Evolutionary conservation across 2,888 invertebrate species (phyloP), one percentile per base, ranked within the genome.

Genomic region (Chalcosyrphus nemorum): DNA sequence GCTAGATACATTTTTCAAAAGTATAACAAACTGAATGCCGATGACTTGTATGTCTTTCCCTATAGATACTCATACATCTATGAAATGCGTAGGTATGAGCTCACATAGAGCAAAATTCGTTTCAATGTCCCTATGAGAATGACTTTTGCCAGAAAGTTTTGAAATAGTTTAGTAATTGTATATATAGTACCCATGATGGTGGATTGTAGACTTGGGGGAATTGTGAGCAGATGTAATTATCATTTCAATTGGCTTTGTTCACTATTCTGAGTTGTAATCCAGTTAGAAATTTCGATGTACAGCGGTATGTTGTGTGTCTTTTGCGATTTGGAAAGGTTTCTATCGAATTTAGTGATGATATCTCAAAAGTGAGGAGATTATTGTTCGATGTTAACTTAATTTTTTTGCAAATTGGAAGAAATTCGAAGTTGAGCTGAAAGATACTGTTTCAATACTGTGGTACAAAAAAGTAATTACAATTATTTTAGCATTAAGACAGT

Each of bases 101-200:
- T 54, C 1, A 54, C 13, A 50, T 0, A 27, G 29, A 54, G 43
- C 29, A 24, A 61, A 61, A 61, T 43, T 43, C 17, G 61, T 61
- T 61, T n/a, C 29, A 29, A 24, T 43, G 61, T 17, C 17, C 59
- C 27, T 43, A 43, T 45, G 61, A 43, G 61, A 17, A 43, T 15
- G 6, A 43, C 17, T 61, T 43, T 61, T 15, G 11, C 17, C 9
- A n/a, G 27, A 27, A 57, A 61, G 11, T n/a, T 43, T 59, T 59
- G 17, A 59, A 59, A 43, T 27, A 59, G 59, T 59, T 61, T 61
- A 15, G 61, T 61, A 61, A 61, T 29, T 61, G 27, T 27, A 59
- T 59, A 59, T 27, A 24, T n/a, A n/a, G n/a, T n/a, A n/a, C n/a
- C n/a, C 4, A 15, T 21, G 11, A 27, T 43, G 24, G 59, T 59